These are phyloP conservation scores for Elephantulus edwardii DNA, from an alignment of 2,113 vertebrate genomes.

Conservation along the genomic window DNA sequence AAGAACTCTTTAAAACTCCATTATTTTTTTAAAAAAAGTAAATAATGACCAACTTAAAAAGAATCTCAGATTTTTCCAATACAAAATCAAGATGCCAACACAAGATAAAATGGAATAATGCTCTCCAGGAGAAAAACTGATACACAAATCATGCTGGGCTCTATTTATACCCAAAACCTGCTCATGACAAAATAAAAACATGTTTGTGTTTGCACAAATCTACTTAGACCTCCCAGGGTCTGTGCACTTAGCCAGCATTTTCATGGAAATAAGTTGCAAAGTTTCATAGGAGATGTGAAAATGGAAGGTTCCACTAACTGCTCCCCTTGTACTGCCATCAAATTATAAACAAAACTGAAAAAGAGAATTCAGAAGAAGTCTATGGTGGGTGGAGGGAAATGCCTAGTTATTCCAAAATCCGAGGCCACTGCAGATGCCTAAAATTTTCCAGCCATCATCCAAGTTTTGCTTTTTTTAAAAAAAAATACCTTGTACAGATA, in stretches of 20 bases:
- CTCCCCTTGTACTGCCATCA: background rate
- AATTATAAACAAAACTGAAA: slow-evolving; percentile 3
- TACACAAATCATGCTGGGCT: background rate
- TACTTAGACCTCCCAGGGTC: background rate
- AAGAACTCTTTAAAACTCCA: slow-evolving; percentile 54
- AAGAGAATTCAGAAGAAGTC: background rate
- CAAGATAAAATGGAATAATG: background rate
- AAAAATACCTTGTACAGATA: slow-evolving; percentile 44
- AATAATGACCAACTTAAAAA: slow-evolving; percentile 36
- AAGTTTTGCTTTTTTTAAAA: background rate
- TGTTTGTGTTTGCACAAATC: background rate
- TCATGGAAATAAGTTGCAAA: background rate
- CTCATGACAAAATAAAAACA: background rate
- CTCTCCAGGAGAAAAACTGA: background rate
- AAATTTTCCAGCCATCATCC: background rate
- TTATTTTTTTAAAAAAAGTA: slow-evolving; percentile 40
- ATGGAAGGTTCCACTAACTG: background rate
- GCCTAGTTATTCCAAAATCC: background rate
- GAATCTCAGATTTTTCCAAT: slow-evolving; percentile 48
- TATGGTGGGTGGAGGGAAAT: background rate
- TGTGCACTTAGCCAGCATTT: background rate
- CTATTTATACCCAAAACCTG: background rate
- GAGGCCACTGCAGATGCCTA: background rate
- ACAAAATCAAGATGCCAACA: slow-evolving; percentile 23
- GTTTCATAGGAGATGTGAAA: background rate